Evolutionary conservation across 2,888 invertebrate species (phyloP).

Genomic region (Caenorhabditis sulstoni): DNA sequence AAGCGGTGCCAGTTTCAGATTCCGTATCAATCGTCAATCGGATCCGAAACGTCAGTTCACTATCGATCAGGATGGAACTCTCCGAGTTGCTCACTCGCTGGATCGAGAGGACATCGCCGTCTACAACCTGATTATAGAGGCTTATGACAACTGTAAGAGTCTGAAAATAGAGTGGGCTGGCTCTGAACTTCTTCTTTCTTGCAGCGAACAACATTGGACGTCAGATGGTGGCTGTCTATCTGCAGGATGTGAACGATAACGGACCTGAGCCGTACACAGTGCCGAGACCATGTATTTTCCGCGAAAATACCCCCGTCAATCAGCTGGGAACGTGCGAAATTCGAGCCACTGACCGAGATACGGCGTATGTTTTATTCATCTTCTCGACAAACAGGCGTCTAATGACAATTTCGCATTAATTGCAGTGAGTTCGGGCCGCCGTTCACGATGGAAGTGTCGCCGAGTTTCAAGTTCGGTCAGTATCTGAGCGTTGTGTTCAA

Average conservation of each 20-base stretch:
- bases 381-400: not conserved
- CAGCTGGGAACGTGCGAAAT: conserved; percentile 84
- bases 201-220: conserved; percentile 88
- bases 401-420: not conserved
- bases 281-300: conserved; percentile 92
- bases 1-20: conserved; percentile 65
- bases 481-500: conserved; percentile 97
- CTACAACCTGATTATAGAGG: conserved; percentile 95
- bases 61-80: conserved; percentile 94
- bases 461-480: conserved; percentile 82
- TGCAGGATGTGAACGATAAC: conserved; percentile 93
- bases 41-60: conserved; percentile 94
- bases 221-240: conserved; percentile 87
- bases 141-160: conserved; percentile 88
- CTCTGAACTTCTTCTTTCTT: conserved; percentile 23
- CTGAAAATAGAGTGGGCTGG: not conserved
- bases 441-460: conserved; percentile 85
- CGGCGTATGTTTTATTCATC: conserved; percentile 65
- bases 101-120: conserved; percentile 95
- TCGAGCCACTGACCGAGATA: conserved; percentile 77
- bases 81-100: conserved; percentile 92
- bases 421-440: conserved; percentile 86
- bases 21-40: conserved; percentile 89
- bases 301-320: conserved; percentile 92
- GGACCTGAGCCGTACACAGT: conserved; percentile 91